These are phyloP conservation scores for Lamellibrachia satsuma DNA, from an alignment of 2,888 invertebrate genomes.

Conservation along the genomic window DNA sequence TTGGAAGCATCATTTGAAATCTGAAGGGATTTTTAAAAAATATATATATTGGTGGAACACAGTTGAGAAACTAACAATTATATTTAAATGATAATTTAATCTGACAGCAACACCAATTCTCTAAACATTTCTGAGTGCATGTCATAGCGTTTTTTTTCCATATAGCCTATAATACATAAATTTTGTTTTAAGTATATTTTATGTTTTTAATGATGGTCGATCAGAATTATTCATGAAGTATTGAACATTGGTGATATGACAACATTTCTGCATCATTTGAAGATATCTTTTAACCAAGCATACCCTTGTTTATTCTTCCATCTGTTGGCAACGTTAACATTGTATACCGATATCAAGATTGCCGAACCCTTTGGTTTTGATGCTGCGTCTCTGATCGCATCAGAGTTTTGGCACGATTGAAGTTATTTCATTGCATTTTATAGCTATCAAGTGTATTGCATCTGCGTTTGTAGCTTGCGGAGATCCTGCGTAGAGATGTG, in stretches of 20 bases:
- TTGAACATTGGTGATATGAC: background rate
- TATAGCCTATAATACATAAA: background rate
- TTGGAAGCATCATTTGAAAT: background rate
- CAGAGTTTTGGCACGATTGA: too few relatives aligned
- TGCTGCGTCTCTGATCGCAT: too few relatives aligned
- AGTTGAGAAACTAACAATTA: background rate
- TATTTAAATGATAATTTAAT: too few relatives aligned
- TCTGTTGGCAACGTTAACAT: too few relatives aligned
- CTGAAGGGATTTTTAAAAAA: background rate
- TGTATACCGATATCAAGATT: background rate
- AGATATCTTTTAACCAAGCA: too few relatives aligned
- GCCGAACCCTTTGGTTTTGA: too few relatives aligned
- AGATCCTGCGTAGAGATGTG: conserved; percentile 85
- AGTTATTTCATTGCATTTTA: too few relatives aligned
- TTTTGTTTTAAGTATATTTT: background rate
- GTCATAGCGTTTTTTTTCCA: background rate
- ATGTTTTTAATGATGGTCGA: background rate
- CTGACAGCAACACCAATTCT: background rate
- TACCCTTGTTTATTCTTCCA: too few relatives aligned
- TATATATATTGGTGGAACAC: background rate
- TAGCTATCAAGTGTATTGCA: background rate
- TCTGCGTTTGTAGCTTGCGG: conserved; percentile 74
- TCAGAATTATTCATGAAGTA: background rate
- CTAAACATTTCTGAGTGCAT: background rate
- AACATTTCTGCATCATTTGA: too few relatives aligned